Percentiles rank a stretch among this genome's conserved stretches.
Conservation (phyloP, 1,140 invertebrate genomes). For the Polypedilum pembai region DNA sequence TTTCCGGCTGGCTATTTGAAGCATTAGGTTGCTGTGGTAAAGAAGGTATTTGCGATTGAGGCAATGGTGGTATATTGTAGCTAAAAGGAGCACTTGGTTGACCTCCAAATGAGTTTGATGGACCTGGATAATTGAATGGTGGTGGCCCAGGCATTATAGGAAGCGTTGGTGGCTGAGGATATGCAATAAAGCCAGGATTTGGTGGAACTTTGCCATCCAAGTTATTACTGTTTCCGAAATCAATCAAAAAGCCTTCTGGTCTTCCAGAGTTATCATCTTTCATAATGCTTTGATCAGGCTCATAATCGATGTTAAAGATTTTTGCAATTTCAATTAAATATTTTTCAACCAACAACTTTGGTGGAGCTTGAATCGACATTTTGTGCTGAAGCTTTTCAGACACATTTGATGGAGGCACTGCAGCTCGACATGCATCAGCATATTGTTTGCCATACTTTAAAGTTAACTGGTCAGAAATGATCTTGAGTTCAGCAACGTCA, state of each 20-base stretch:
- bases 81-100: slow-evolving; percentile 48
- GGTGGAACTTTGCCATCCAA: slow-evolving; percentile 53
- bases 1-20: slow-evolving; percentile 35
- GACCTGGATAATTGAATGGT: slow-evolving; percentile 42
- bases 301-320: slow-evolving; percentile 85
- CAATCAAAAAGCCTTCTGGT: slow-evolving; percentile 71
- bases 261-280: slow-evolving; percentile 67
- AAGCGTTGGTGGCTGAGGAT: slow-evolving; percentile 57
- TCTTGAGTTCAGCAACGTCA: slow-evolving; percentile 62
- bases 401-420: slow-evolving; percentile 64
- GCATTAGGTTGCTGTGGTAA: slow-evolving; percentile 30
- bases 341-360: slow-evolving; percentile 91
- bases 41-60: slow-evolving; percentile 29
- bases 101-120: slow-evolving; percentile 38
- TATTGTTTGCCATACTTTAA: slow-evolving; percentile 94
- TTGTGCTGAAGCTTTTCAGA: slow-evolving; percentile 96
- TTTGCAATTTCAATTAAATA: slow-evolving; percentile 95
- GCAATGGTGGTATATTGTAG: slow-evolving; percentile 62
- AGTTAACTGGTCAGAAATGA: slow-evolving; percentile 82
- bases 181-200: slow-evolving; percentile 65
- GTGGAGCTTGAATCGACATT: slow-evolving; percentile 90
- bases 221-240: slow-evolving; percentile 59
- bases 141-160: slow-evolving; percentile 46
- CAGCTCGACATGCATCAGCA: slow-evolving; percentile 72
- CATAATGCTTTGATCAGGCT: slow-evolving; percentile 88